Evolutionary conservation across 2,113 vertebrate genomes (phyloP), one percentile per base, ranked within the genome.

Genomic region (Dryoscopus gambensis): DNA sequence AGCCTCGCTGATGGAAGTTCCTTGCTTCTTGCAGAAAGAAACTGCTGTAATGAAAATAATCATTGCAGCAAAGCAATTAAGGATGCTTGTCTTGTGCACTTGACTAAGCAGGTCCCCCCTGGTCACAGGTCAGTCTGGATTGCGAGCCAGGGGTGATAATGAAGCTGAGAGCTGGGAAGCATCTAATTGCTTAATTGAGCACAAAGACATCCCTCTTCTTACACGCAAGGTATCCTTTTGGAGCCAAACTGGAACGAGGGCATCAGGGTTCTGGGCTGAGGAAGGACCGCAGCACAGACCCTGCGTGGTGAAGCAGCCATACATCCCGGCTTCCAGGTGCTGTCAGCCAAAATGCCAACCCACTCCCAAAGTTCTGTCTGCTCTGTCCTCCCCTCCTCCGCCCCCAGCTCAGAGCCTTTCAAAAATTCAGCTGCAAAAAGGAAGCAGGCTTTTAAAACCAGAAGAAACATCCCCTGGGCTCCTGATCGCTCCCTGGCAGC

Each of bases 111-210:
- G 80, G 84, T 89, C 31, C 47, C 86, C 49, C 5, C 69, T 2
- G 40, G 80, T 92, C 92, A 84, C 79, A 60, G 95, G 93, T 92
- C 93, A 40, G 23, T 81, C 83, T 73, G 83, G 64, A 87, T 89
- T 74, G 69, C 27, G 16, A 81, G 31, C 40, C 35, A 63, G 67
- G 68, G 76, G 73, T 89, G 73, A 86, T 95, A 93, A 94, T 44
- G 52, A 96, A 94, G 64, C 76, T 78, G 53, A 37, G 83, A 78
- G 86, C 57, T 82, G 80, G 73, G 53, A 95, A 75, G 16, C 79
- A 84, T 63, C 77, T 93, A 87, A 94, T 84, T 79, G 79, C 69
- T 94, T 89, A 94, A 92, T 10, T 47, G 73, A 94, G 68, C 73
- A 71, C 33, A 49, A 50, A 70, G 40, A 63, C 39, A 84, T 65